Evolutionary conservation across 2,888 invertebrate species (phyloP), one percentile per base, ranked within the genome.

Genomic region (Leucophenga montana): DNA sequence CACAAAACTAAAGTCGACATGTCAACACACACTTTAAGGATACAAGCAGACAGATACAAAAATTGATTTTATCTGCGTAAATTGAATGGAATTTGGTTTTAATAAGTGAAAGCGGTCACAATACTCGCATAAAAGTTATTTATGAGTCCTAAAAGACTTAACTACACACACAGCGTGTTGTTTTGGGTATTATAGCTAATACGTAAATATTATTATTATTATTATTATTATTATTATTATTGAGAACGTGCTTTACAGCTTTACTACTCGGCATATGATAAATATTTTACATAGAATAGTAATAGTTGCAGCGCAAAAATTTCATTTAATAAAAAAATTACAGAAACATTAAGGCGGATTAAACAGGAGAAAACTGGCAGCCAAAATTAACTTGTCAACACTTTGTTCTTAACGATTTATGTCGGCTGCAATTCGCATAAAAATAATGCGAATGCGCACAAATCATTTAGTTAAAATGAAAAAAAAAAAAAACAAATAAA

Each of bases 201-300:
- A 39, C 39, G 11, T 1, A 5, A 8, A 3, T 3, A 39, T 39
- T 39, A 5, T 39, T 8, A 5, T 39, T 8, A 1, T 39, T 8
- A n/a, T n/a, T 3, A 39, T 39, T 39, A 5, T 39, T 8, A 5
- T 39, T 8, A 1, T 39, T 27, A 3, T 27, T 27, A 27, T 27
- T 39, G 39, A 1, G 5, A 5, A 39, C 54, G 71, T 75, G 54
- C 54, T 31, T 67, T 73, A 46, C 67, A 65, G 66, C n/a, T n/a
- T n/a, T n/a, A 54, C 68, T 61, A 77, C 75, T 76, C 73, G 72
- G 73, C 77, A 76, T 73, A 79, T 82, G 77, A 83, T 79, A 69
- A 80, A 80, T 80, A 72, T 54, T 39, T 39, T 39, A 39, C 39
- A 5, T 39, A 4, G 27, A 2, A 27, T 39, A 39, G 39, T 39